Evolutionary conservation across 1,140 invertebrate genomes (phyloP).

Genomic region (Trichogramma pretiosum): DNA sequence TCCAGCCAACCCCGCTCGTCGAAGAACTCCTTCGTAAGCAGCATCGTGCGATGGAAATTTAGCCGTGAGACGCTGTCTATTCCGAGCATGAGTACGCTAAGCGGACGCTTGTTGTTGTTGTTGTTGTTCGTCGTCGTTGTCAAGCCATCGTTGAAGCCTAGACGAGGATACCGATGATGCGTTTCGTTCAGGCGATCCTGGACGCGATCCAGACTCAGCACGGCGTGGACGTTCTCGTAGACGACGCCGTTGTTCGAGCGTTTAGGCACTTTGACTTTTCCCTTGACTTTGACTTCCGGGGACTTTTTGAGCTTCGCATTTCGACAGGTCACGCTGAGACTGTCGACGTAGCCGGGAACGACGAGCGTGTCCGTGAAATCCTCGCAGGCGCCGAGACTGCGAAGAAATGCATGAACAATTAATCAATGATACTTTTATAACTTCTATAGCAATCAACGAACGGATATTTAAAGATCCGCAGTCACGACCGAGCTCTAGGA

Average conservation of each 20-base stretch:
- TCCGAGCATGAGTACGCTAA: constrained; percentile 66
- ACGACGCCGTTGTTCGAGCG: constrained; percentile 18
- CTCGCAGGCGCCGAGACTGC: constrained; percentile 40
- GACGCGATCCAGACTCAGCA: constrained; percentile 34
- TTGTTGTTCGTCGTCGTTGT: neutral
- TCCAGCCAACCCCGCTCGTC: constrained; percentile 49
- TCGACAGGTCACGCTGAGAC: constrained; percentile 43
- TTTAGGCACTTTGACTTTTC: constrained; percentile 12
- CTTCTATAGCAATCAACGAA: too few species aligned
- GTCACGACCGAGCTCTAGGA: too few species aligned
- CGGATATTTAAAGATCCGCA: too few species aligned
- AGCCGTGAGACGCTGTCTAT: constrained; percentile 74
- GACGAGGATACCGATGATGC: too few species aligned
- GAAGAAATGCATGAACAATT: too few species aligned
- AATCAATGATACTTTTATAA: too few species aligned
- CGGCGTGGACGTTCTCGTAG: constrained; percentile 48
- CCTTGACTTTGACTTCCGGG: constrained; percentile 25
- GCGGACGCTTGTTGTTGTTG: constrained; percentile 9
- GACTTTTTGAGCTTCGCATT: constrained; percentile 22
- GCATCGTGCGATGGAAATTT: constrained; percentile 69
- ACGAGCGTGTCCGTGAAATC: constrained; percentile 35
- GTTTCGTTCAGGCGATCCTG: constrained; percentile 27
- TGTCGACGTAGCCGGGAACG: constrained; percentile 35
- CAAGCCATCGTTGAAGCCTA: neutral
- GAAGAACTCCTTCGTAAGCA: constrained; percentile 59